Evolutionary conservation across 2,113 vertebrate genomes (phyloP).

Genomic region (Pyrgilauda ruficollis): DNA sequence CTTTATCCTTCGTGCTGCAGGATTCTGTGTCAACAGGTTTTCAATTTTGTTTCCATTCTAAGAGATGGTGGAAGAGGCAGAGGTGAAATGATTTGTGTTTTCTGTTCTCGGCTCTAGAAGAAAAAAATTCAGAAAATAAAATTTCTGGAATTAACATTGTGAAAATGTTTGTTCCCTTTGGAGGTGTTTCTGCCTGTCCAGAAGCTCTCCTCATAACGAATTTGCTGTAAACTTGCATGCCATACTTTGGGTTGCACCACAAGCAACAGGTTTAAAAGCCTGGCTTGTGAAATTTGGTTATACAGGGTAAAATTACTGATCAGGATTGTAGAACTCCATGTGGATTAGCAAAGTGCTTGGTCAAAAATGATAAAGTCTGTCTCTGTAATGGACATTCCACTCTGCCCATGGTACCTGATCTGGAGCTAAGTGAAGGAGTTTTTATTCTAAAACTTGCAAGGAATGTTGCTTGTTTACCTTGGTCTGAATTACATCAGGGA

Average conservation of each 20-base stretch:
- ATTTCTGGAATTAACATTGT: not conserved
- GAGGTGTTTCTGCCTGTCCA: not conserved
- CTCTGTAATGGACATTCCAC: not conserved
- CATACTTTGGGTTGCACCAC: not conserved
- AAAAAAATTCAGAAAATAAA: not conserved
- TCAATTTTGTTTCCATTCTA: not conserved
- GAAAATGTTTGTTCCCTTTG: not conserved
- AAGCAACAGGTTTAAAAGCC: not conserved
- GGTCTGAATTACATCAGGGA: not conserved
- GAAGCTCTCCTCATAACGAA: not conserved
- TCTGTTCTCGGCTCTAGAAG: constrained; percentile 7
- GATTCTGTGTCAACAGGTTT: constrained; percentile 12
- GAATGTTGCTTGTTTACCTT: constrained; percentile 29
- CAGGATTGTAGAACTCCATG: not conserved
- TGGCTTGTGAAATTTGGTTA: not conserved
- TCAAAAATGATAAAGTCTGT: not conserved
- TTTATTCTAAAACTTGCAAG: constrained; percentile 1
- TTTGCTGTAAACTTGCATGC: not conserved
- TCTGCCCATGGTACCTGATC: not conserved
- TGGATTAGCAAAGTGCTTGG: not conserved
- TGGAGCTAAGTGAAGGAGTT: not conserved
- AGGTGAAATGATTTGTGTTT: not conserved
- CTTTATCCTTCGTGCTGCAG: not conserved
- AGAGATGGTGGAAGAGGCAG: not conserved
- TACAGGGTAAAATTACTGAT: not conserved